Conservation (phyloP, 2,888 invertebrate genomes). For the Smittia sp. region DNA sequence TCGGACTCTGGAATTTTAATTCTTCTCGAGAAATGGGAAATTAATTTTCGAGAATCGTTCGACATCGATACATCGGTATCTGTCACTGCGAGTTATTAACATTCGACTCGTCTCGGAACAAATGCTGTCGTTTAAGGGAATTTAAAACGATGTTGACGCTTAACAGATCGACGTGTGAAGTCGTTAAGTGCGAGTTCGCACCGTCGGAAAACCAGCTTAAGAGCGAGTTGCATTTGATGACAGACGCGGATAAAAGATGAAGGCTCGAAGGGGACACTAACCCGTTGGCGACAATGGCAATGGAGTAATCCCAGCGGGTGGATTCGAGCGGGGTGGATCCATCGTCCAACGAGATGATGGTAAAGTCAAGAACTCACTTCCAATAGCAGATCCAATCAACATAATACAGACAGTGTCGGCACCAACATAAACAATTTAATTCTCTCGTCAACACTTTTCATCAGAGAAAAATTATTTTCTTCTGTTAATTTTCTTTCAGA, state of each 20-base stretch:
- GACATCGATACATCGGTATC: conserved; percentile 9
- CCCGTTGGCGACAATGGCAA: conserved; percentile 61
- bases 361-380: conserved; percentile 47
- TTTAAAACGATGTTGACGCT: not conserved
- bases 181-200: not conserved
- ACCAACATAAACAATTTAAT: conserved; percentile 21
- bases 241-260: conserved; percentile 48
- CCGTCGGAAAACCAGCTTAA: conserved; percentile 13
- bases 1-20: not conserved
- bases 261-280: conserved; percentile 49
- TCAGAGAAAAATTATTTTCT: not conserved
- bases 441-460: conserved; percentile 9
- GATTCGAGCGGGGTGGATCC: conserved; percentile 46
- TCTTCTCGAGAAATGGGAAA: not conserved
- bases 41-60: not conserved
- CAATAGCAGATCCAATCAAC: conserved; percentile 48
- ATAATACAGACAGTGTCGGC: conserved; percentile 45
- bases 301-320: conserved; percentile 54
- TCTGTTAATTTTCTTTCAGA: not conserved
- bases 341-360: conserved; percentile 48
- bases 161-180: not conserved
- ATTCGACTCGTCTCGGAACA: not conserved
- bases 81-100: conserved; percentile 6
- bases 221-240: not conserved
- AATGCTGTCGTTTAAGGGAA: not conserved